Conservation (phyloP, 2,113 vertebrate genomes). For the Empidonax traillii region DNA sequence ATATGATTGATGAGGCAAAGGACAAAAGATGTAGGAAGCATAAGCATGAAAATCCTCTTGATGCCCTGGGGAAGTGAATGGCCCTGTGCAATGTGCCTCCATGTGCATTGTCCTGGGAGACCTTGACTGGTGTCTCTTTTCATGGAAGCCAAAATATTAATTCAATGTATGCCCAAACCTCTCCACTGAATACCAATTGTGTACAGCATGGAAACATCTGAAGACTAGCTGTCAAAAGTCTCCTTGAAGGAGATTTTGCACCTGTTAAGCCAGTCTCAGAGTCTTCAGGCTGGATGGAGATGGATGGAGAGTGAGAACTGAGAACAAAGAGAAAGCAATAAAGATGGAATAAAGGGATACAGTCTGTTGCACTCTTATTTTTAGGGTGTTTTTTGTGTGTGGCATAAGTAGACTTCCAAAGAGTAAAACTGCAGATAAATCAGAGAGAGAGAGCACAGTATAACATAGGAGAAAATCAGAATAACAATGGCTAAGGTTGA, state of each 20-base stretch:
- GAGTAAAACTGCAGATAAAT: background rate
- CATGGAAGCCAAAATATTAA: background rate
- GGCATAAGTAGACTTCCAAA: background rate
- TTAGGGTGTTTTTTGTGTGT: background rate
- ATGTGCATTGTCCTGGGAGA: background rate
- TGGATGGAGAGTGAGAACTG: background rate
- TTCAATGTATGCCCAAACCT: background rate
- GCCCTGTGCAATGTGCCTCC: background rate
- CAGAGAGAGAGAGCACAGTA: background rate
- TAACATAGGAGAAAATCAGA: background rate
- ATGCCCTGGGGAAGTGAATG: background rate
- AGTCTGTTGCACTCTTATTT: background rate
- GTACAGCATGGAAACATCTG: background rate
- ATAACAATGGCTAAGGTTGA: background rate
- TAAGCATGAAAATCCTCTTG: background rate
- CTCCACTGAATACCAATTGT: background rate
- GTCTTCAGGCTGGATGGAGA: background rate
- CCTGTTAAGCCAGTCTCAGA: background rate
- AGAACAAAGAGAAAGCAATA: background rate
- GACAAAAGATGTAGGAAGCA: background rate
- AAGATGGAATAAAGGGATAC: background rate
- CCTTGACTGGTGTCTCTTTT: background rate
- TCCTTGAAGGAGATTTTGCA: background rate
- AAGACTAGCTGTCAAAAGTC: background rate
- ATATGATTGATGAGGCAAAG: background rate